Percentiles rank a stretch among this genome's conserved stretches.
These are phyloP conservation scores for Agrochola macilenta DNA, from an alignment of 2,888 invertebrate species.

Conservation along the genomic window DNA sequence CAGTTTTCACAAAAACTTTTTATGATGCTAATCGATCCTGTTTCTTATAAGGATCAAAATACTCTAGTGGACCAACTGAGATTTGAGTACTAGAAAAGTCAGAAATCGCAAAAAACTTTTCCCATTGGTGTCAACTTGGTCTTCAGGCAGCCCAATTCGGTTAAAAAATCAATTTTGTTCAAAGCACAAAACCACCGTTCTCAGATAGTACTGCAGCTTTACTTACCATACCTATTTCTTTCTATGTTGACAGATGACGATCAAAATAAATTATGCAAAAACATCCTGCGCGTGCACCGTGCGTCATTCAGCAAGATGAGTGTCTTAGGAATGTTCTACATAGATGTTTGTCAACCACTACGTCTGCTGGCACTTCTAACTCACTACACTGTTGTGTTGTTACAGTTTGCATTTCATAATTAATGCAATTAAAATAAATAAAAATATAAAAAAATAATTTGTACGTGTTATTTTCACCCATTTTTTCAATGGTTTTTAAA, in stretches of 20 bases:
- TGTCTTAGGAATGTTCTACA: constrained; percentile 3
- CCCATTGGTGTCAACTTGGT: no score
- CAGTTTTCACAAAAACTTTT: no score
- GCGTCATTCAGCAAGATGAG: constrained; percentile 31
- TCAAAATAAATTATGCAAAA: constrained; percentile 47
- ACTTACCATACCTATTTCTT: not conserved
- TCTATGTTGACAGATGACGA: constrained; percentile 5
- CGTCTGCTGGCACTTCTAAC: not conserved
- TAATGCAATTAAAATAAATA: not conserved
- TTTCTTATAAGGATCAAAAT: no score
- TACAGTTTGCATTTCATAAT: constrained; percentile 8
- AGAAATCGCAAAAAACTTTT: no score
- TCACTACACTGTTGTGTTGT: constrained; percentile 8
- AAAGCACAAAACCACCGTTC: not conserved
- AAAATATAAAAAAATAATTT: no score
- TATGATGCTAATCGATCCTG: no score
- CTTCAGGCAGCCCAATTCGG: not conserved
- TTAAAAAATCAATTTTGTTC: not conserved
- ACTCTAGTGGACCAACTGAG: no score
- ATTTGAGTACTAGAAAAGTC: no score
- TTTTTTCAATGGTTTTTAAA: no score
- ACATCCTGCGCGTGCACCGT: constrained; percentile 54
- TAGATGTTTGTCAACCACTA: constrained; percentile 3
- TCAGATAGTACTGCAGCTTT: not conserved
- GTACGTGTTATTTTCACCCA: no score